A percentile compares a stretch with the other conserved stretches of the same genome.
These are phyloP conservation scores for Blomia tropicalis DNA, from an alignment of 2,888 invertebrate species.

Conservation along the genomic window DNA sequence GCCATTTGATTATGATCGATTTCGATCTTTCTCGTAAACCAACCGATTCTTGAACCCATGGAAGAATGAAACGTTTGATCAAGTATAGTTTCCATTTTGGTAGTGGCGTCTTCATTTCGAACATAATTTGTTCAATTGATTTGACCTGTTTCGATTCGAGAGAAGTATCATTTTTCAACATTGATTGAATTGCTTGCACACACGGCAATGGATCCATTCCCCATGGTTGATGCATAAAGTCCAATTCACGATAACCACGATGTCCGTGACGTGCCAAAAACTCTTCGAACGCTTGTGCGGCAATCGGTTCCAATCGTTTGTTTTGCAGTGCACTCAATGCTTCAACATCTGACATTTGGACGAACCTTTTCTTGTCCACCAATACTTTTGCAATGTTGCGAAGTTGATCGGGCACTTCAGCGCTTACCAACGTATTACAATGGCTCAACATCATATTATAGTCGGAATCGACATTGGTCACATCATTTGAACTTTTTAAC, in stretches of 20 bases:
- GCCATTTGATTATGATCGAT: slow-evolving; percentile 33
- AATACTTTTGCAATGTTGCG: slow-evolving; percentile 15
- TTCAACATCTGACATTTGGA: slow-evolving; percentile 32
- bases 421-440: slow-evolving; percentile 21
- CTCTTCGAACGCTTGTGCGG: slow-evolving; percentile 40
- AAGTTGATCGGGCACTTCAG: slow-evolving; percentile 17
- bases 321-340: slow-evolving; percentile 46
- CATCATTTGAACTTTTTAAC: background rate
- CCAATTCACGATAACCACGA: slow-evolving; percentile 41
- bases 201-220: slow-evolving; percentile 3
- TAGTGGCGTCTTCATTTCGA: slow-evolving; percentile 18
- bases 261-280: slow-evolving; percentile 57
- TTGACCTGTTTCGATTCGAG: background rate
- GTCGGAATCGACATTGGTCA: background rate
- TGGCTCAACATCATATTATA: slow-evolving; percentile 5
- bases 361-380: background rate
- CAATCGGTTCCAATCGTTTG: slow-evolving; percentile 38
- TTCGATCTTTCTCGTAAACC: slow-evolving; percentile 52
- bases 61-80: slow-evolving; percentile 42
- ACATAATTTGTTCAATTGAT: slow-evolving; percentile 8
- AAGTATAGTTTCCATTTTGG: too few species aligned
- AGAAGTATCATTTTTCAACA: background rate
- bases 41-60: slow-evolving; percentile 47
- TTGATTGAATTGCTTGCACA: slow-evolving; percentile 9
- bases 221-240: slow-evolving; percentile 5